A percentile compares a stretch with the other conserved stretches of the same genome.
phyloP scores from a whole-genome alignment of 1,140 invertebrate species.

The Oryctes rhinoceros region DNA sequence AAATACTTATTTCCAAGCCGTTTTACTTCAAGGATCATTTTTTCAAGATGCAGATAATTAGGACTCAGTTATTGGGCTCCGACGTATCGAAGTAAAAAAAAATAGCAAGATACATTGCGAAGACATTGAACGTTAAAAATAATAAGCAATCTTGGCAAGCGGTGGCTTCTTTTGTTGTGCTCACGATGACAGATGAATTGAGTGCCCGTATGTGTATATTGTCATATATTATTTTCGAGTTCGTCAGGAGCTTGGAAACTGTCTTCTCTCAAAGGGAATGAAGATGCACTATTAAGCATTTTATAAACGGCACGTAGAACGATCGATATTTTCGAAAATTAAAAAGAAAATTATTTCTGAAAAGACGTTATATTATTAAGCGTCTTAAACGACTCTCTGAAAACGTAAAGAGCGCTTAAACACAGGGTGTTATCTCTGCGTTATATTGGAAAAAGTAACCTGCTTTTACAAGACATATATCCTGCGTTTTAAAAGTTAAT shows the following conservation, averaged over 20 bases:
- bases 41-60: neutral
- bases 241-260: neutral
- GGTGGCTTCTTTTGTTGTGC: neutral
- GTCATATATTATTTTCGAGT: neutral
- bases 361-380: too few species aligned
- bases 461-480: too few species aligned
- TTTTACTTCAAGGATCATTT: neutral
- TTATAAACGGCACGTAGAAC: neutral
- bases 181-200: slow-evolving; percentile 23
- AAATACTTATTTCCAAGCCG: neutral
- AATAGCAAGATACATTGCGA: neutral
- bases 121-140: slow-evolving; percentile 25
- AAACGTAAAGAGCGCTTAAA: too few species aligned
- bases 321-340: neutral
- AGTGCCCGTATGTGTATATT: neutral
- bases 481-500: too few species aligned
- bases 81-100: slow-evolving; percentile 13
- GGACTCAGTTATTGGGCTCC: neutral
- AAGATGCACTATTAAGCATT: neutral
- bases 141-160: slow-evolving; percentile 29
- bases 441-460: too few species aligned
- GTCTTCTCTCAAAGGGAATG: neutral
- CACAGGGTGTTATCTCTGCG: too few species aligned
- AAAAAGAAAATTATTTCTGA: neutral
- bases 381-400: too few species aligned